Evolutionary conservation across 2,797 vertebrate genomes (phyloP).

Genomic region (Sebastes goodei): DNA sequence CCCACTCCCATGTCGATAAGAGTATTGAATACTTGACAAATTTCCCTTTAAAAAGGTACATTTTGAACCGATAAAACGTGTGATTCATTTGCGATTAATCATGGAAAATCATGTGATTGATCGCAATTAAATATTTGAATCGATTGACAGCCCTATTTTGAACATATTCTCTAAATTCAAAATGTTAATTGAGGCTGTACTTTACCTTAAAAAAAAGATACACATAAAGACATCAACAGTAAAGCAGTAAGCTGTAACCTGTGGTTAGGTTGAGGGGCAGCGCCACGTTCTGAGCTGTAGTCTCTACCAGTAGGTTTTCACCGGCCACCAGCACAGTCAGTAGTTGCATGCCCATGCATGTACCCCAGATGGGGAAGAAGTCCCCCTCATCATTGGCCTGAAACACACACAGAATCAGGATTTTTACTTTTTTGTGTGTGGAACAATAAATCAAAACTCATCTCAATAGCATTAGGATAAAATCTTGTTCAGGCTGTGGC

Average conservation of each 20-base stretch:
- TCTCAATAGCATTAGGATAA: background rate
- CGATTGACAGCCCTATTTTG: too few species aligned
- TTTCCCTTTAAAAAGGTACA: too few species aligned
- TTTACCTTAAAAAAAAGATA: background rate
- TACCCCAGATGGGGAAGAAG: slow-evolving; percentile 88
- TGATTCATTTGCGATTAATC: too few species aligned
- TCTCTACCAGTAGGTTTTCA: slow-evolving; percentile 74
- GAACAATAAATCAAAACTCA: background rate
- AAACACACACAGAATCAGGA: slow-evolving; percentile 15
- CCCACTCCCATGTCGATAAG: too few species aligned
- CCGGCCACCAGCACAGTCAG: slow-evolving; percentile 82
- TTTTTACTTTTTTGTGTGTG: background rate
- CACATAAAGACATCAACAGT: background rate
- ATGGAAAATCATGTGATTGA: too few species aligned
- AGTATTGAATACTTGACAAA: too few species aligned
- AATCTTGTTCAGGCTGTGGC: background rate
- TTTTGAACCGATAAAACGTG: too few species aligned
- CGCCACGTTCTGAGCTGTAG: slow-evolving; percentile 77
- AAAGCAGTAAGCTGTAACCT: slow-evolving; percentile 56
- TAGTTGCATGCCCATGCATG: slow-evolving; percentile 86
- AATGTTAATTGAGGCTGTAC: background rate
- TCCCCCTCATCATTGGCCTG: slow-evolving; percentile 83
- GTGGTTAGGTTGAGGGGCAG: slow-evolving; percentile 82
- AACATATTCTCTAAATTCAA: background rate
- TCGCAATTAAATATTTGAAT: too few species aligned